Percentiles rank a stretch among this genome's conserved stretches.
Evolutionary conservation across 2,888 invertebrate species (phyloP).

Genomic region (Cataglyphis altisquamis): DNA sequence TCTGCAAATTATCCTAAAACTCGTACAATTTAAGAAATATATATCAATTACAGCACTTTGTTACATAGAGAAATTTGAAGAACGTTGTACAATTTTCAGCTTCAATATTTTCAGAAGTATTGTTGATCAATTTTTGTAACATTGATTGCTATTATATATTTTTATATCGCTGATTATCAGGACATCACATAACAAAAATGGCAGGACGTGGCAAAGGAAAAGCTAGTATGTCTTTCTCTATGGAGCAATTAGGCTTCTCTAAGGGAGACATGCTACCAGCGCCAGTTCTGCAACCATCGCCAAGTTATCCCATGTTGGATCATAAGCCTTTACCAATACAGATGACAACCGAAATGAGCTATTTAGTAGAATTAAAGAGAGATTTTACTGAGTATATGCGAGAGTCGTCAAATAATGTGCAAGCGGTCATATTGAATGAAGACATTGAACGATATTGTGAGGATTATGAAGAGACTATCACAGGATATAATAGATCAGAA

Average conservation of each 20-base stretch:
- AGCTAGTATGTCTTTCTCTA: constrained; percentile 82
- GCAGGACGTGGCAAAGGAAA: constrained; percentile 84
- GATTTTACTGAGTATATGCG: constrained; percentile 91
- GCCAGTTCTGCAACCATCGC: constrained; percentile 85
- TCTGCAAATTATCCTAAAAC: background rate
- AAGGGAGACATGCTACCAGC: constrained; percentile 84
- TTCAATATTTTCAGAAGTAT: background rate
- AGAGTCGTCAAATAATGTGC: constrained; percentile 89
- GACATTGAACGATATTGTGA: constrained; percentile 85
- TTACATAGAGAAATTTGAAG: background rate
- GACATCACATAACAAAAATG: constrained; percentile 73
- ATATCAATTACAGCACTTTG: background rate
- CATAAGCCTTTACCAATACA: constrained; percentile 86
- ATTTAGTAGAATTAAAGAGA: constrained; percentile 91
- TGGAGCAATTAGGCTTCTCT: constrained; percentile 84
- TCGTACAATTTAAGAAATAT: background rate
- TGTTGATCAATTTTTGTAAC: background rate
- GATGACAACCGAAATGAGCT: constrained; percentile 88
- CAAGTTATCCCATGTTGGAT: constrained; percentile 86
- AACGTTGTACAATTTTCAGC: background rate
- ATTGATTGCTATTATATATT: background rate
- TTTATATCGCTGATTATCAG: background rate
- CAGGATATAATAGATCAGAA: constrained; percentile 64
- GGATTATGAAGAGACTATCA: constrained; percentile 78
- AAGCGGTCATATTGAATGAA: constrained; percentile 78